Conservation (phyloP, 2,113 vertebrate species). For the Pseudonaja textilis region DNA sequence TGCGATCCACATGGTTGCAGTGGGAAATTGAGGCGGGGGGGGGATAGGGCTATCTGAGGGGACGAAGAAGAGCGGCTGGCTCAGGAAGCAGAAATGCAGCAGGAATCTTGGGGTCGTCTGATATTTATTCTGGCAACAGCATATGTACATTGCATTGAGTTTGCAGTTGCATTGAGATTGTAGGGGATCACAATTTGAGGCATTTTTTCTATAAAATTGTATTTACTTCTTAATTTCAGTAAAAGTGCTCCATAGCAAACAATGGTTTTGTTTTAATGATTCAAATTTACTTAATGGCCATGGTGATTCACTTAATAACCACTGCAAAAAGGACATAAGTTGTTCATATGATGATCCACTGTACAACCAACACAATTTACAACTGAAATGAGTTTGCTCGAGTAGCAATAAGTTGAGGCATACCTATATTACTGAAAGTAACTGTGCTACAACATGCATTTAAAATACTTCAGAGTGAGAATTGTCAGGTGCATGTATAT, state of each 20-base stretch:
- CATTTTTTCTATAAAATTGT: background rate
- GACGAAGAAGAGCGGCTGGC: too few relatives aligned
- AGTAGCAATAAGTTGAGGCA: background rate
- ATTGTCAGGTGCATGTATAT: background rate
- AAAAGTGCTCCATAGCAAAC: background rate
- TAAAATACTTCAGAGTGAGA: background rate
- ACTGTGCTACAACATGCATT: background rate
- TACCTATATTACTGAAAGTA: background rate
- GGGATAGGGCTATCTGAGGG: too few relatives aligned
- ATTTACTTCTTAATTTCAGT: background rate
- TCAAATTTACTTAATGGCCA: background rate
- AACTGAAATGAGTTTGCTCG: background rate
- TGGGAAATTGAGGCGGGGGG: too few relatives aligned
- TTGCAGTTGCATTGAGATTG: too few relatives aligned
- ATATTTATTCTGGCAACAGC: too few relatives aligned
- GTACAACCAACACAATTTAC: background rate
- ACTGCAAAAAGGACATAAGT: background rate
- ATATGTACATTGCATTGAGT: too few relatives aligned
- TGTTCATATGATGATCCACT: background rate
- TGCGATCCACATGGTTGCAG: too few relatives aligned
- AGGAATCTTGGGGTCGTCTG: too few relatives aligned
- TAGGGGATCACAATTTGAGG: background rate
- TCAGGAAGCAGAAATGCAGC: too few relatives aligned
- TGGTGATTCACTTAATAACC: background rate
- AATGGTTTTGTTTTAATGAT: background rate